phyloP scores from a whole-genome alignment of 1,140 invertebrate species.

The Hyposmocoma kahamanoa region DNA sequence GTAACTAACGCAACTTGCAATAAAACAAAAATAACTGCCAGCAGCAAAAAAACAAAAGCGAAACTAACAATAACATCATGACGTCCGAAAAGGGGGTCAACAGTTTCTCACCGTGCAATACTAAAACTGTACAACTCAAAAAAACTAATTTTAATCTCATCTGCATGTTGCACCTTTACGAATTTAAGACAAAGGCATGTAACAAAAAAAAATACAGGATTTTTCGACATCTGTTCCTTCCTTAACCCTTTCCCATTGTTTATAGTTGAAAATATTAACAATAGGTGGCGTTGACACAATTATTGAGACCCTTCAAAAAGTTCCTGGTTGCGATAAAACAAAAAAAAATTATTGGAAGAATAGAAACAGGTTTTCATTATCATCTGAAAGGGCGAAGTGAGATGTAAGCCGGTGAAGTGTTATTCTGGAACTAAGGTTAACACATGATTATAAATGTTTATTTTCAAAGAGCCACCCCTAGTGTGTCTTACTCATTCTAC shows the following conservation, averaged over 20 bases:
- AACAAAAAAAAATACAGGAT: too few species aligned
- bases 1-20: slow-evolving; percentile 17
- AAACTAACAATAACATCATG: slow-evolving; percentile 34
- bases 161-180: slow-evolving; percentile 54
- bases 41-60: slow-evolving; percentile 33
- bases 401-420: slow-evolving; percentile 58
- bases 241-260: too few species aligned
- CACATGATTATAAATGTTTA: too few species aligned
- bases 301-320: slow-evolving; percentile 29
- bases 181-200: slow-evolving; percentile 62
- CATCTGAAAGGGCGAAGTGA: slow-evolving; percentile 64
- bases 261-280: slow-evolving; percentile 40
- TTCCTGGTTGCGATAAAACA: slow-evolving; percentile 45
- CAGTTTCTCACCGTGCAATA: slow-evolving; percentile 31
- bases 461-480: too few species aligned
- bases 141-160: slow-evolving; percentile 48
- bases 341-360: slow-evolving; percentile 62
- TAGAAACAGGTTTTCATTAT: slow-evolving; percentile 63
- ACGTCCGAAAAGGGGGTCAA: slow-evolving; percentile 42
- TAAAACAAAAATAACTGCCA: slow-evolving; percentile 37
- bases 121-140: slow-evolving; percentile 20
- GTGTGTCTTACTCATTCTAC: too few species aligned
- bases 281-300: slow-evolving; percentile 59
- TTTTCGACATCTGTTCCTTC: too few species aligned
- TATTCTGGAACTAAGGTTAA: too few species aligned